Evolutionary conservation across 2,113 vertebrate species (phyloP).

Genomic region (Gavialis gangeticus): DNA sequence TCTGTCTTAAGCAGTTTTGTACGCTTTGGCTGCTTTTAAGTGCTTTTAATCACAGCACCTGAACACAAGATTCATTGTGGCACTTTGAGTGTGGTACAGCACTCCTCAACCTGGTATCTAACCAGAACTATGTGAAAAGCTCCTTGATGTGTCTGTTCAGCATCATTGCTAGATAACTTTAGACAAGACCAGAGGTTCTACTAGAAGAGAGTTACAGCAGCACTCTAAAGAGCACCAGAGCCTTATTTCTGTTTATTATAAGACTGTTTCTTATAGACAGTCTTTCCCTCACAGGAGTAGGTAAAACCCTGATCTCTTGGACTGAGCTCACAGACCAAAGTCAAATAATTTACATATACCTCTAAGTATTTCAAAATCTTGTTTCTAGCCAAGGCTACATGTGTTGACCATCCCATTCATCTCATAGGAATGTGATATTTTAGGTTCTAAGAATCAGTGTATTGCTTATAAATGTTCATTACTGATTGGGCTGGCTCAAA

Average conservation of each 20-base stretch:
- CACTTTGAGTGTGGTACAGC: background rate
- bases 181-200: background rate
- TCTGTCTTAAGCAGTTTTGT: background rate
- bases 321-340: background rate
- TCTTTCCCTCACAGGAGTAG: background rate
- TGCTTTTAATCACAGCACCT: background rate
- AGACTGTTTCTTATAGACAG: background rate
- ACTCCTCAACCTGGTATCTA: background rate
- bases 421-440: background rate
- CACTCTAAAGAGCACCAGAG: background rate
- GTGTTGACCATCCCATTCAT: background rate
- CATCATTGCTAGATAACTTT: conserved; percentile 1
- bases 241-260: background rate
- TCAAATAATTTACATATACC: background rate
- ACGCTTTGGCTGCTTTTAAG: background rate
- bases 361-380: background rate
- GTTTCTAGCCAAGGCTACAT: background rate
- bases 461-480: background rate
- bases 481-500: background rate
- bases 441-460: background rate
- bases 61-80: background rate
- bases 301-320: background rate
- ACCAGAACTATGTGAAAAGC: background rate
- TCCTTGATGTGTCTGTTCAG: background rate
- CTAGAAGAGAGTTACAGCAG: background rate